Percentiles rank a stretch among this genome's conserved stretches.
phyloP scores from a whole-genome alignment of 2,797 vertebrate species.

The Dallia pectoralis region DNA sequence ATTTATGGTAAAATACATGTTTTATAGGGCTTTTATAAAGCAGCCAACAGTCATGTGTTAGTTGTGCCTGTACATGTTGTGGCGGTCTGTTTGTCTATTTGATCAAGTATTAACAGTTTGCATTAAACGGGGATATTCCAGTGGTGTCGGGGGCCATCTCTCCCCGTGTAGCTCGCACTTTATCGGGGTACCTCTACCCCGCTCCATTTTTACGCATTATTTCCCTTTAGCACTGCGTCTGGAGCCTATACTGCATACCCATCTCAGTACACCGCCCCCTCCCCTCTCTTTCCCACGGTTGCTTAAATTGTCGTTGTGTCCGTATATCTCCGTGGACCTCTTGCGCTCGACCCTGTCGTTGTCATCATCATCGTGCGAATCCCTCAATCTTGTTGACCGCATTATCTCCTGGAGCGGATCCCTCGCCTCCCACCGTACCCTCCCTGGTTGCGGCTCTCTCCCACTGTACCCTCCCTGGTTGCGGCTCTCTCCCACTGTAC shows the following conservation, averaged over 20 bases:
- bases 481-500: slow-evolving; percentile 2
- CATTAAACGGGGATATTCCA: background rate
- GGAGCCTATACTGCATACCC: slow-evolving; percentile 14
- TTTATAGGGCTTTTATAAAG: background rate
- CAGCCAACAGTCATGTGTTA: background rate
- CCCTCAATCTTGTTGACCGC: slow-evolving; percentile 16
- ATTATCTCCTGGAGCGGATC: background rate
- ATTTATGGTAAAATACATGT: background rate
- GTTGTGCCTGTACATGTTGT: background rate
- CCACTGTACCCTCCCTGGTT: background rate
- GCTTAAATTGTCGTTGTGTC: slow-evolving; percentile 25
- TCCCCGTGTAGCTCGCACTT: background rate
- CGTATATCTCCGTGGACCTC: background rate
- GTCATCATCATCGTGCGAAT: slow-evolving; percentile 6
- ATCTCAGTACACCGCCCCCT: background rate
- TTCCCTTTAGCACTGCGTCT: slow-evolving; percentile 21
- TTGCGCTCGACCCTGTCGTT: slow-evolving; percentile 6
- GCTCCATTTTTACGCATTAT: slow-evolving; percentile 11
- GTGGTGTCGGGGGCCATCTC: background rate
- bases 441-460: slow-evolving; percentile 5
- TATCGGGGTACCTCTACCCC: background rate
- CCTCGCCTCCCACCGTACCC: background rate
- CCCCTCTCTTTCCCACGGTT: slow-evolving; percentile 21
- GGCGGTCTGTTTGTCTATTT: background rate
- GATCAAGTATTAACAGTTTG: background rate